Evolutionary conservation across 2,888 invertebrate species (phyloP).

Genomic region (Miltochrista miniata): DNA sequence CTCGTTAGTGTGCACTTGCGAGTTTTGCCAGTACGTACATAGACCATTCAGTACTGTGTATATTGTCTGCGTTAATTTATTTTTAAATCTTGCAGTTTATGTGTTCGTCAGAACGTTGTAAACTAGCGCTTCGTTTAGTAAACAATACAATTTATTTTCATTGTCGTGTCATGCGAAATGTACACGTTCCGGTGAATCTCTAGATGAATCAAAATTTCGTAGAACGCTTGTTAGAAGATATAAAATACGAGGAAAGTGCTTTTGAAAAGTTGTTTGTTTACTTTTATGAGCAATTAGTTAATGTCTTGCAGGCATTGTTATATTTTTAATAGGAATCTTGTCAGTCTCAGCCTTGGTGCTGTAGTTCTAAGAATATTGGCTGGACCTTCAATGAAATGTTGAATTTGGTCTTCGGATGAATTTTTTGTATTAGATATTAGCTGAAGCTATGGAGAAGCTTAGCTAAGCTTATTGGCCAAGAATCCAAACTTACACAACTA

Average conservation of each 20-base stretch:
- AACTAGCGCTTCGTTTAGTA: constrained; percentile 15
- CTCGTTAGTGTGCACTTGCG: constrained; percentile 5
- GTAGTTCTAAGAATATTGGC: no score
- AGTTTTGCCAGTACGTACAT: neutral
- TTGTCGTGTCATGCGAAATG: constrained; percentile 27
- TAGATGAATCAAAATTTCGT: constrained; percentile 23
- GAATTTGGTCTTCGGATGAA: no score
- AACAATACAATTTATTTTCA: constrained; percentile 25
- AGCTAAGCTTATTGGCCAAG: no score
- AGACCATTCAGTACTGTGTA: no score
- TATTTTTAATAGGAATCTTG: no score
- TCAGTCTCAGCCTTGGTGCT: no score
- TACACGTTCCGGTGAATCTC: constrained; percentile 19
- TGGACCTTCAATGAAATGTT: no score
- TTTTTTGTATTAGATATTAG: no score
- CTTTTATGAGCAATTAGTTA: no score
- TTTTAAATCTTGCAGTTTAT: constrained; percentile 16
- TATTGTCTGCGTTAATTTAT: constrained; percentile 13
- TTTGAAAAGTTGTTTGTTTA: neutral
- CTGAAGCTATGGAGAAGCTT: no score
- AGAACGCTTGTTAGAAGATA: constrained; percentile 3
- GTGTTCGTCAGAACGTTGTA: constrained; percentile 14
- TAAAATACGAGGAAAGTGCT: neutral
- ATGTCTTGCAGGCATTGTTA: no score
- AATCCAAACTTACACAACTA: no score